Evolutionary conservation across 1,140 invertebrate genomes (phyloP), one percentile per base, ranked within the genome.

Genomic region (Diabrotica virgifera): DNA sequence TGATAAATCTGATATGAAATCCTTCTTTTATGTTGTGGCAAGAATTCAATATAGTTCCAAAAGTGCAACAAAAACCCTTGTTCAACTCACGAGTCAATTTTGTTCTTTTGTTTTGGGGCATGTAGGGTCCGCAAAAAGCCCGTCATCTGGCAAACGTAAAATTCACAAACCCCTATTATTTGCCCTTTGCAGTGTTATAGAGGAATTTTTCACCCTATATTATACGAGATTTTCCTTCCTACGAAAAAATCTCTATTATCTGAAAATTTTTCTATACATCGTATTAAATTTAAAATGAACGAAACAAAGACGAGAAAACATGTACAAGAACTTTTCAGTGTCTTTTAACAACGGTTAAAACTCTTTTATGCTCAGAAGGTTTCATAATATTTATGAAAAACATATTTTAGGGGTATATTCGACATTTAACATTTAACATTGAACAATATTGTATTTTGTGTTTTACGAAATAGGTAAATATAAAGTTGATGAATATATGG

Each of bases 1-100:
- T 57, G 55, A 57, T 57, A 57, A 57, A 57, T 57, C 36, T 57
- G 55, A 57, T 57, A 57, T 57, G 55, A 36, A 57, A 37, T 57
- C 55, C 36, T 36, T 37, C 35, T 57, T 40, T 57, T 57, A 57
- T 57, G 36, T 57, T 40, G 12, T 24, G 52, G 36, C 40, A n/a
- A 57, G 36, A 57, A 40, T 57, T 57, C 36, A 37, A 57, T 57
- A 57, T 12, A 24, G 36, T 36, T n/a, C 24, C 10, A 57, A 55
- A 57, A 57, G 55, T 57, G 55, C 36, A 57, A 57, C 55, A 57
- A 57, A 57, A 40, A 36, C 24, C 55, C 36, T 11, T 40, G 24
- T 36, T 57, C 55, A 36, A 57, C 9, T 57, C 55, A 37, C 24
- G 37, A 57, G 55, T 57, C 55, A 57, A 57, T 57, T 57, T 36